Percentiles rank a stretch among this genome's conserved stretches.
phyloP scores from a whole-genome alignment of 2,888 invertebrate species.

The Microplitis manilae region DNA sequence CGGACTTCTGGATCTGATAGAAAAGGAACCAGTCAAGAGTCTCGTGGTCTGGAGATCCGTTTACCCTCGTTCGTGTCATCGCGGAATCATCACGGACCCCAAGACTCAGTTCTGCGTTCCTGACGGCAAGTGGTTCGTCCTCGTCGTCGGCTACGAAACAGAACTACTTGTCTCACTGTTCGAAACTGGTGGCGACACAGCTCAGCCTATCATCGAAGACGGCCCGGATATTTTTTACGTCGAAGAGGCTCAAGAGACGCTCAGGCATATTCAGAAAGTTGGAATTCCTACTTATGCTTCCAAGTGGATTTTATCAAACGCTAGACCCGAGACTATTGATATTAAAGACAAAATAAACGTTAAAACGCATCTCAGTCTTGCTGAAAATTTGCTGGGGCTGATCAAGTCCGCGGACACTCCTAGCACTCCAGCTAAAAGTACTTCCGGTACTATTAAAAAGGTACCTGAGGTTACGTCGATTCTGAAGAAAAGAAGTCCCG shows the following conservation, averaged over 20 bases:
- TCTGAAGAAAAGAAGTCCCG: constrained; percentile 74
- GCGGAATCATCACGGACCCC: constrained; percentile 51
- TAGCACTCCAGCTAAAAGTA: constrained; percentile 62
- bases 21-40: constrained; percentile 79
- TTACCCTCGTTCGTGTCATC: constrained; percentile 74
- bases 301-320: constrained; percentile 79
- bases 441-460: constrained; percentile 43
- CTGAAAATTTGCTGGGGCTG: constrained; percentile 68
- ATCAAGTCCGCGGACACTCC: constrained; percentile 68
- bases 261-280: constrained; percentile 83
- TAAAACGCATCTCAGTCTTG: constrained; percentile 65
- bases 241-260: constrained; percentile 90
- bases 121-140: constrained; percentile 81
- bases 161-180: constrained; percentile 81
- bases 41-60: constrained; percentile 86
- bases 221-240: constrained; percentile 89
- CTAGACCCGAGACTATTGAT: constrained; percentile 75
- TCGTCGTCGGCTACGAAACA: constrained; percentile 81
- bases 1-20: constrained; percentile 81
- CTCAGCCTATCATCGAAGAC: constrained; percentile 76
- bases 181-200: constrained; percentile 84
- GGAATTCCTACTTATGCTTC: constrained; percentile 82
- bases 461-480: constrained; percentile 73
- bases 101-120: constrained; percentile 69
- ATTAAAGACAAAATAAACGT: constrained; percentile 64